These are phyloP conservation scores for Ericerus pela DNA, from an alignment of 1,140 invertebrate species.

Conservation along the genomic window DNA sequence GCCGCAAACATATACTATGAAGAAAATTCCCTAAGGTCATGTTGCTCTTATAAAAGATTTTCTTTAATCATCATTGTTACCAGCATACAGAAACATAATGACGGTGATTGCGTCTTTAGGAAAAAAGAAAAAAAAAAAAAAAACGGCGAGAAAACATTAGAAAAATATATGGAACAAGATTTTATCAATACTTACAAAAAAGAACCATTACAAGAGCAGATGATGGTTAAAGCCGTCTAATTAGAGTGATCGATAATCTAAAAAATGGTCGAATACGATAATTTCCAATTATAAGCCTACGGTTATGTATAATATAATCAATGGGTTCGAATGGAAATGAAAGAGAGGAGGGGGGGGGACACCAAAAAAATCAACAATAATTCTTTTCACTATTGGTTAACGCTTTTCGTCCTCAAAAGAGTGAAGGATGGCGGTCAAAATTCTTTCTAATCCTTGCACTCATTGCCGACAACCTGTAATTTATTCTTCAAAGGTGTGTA, in stretches of 20 bases:
- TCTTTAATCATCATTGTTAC: no score
- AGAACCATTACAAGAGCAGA: not conserved
- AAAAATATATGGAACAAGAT: no score
- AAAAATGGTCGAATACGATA: not conserved
- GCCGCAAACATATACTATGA: no score
- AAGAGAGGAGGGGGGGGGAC: no score
- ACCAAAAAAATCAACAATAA: not conserved
- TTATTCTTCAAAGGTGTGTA: not conserved
- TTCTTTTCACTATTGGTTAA: not conserved
- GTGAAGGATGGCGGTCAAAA: not conserved
- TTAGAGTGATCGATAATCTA: not conserved
- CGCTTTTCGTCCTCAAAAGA: not conserved
- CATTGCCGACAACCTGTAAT: not conserved
- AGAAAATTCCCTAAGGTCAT: no score
- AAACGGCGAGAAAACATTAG: no score
- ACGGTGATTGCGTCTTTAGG: no score
- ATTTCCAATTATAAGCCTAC: slow-evolving; percentile 1
- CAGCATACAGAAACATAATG: no score
- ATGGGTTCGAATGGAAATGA: no score
- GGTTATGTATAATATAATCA: slow-evolving; percentile 4
- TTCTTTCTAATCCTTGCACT: not conserved
- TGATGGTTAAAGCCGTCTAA: slow-evolving; percentile 2
- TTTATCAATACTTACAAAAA: not conserved
- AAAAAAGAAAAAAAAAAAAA: no score
- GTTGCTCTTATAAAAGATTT: no score